Conservation (phyloP, 2,113 vertebrate genomes). For the Nansenia antarctica region DNA sequence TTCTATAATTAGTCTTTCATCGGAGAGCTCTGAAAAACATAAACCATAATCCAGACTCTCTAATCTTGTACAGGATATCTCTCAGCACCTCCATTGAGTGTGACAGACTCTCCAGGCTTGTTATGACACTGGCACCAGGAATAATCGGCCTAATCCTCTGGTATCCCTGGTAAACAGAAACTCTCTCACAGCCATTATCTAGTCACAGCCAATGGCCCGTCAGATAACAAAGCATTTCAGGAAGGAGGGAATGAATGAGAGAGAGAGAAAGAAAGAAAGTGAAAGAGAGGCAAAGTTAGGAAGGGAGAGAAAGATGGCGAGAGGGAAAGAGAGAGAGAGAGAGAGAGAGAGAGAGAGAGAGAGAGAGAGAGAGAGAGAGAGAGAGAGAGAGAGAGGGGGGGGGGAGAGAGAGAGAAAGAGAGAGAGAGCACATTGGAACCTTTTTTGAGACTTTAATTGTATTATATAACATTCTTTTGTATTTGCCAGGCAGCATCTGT, state of each 20-base stretch:
- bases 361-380: conserved; percentile 1
- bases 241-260: conserved; percentile 29
- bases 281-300: conserved; percentile 12
- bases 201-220: conserved; percentile 45
- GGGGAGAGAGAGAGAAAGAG: conserved; percentile 20
- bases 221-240: conserved; percentile 42
- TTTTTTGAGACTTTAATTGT: conserved; percentile 46
- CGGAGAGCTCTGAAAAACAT: conserved; percentile 53
- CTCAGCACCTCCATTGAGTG: conserved; percentile 57
- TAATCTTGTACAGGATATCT: conserved; percentile 58
- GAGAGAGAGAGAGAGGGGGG: conserved; percentile 22
- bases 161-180: conserved; percentile 57
- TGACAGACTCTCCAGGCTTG: conserved; percentile 41
- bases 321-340: neutral
- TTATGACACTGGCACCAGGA: conserved; percentile 59
- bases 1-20: conserved; percentile 55
- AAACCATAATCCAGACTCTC: conserved; percentile 53
- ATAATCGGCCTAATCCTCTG: conserved; percentile 63
- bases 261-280: neutral
- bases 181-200: conserved; percentile 57
- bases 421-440: conserved; percentile 4
- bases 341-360: conserved; percentile 8
- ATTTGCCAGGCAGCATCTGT: conserved; percentile 49
- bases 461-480: conserved; percentile 58
- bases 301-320: neutral